Evolutionary conservation across 2,888 invertebrate species (phyloP), one percentile per base, ranked within the genome.

Genomic region (Caenorhabditis doughertyi): DNA sequence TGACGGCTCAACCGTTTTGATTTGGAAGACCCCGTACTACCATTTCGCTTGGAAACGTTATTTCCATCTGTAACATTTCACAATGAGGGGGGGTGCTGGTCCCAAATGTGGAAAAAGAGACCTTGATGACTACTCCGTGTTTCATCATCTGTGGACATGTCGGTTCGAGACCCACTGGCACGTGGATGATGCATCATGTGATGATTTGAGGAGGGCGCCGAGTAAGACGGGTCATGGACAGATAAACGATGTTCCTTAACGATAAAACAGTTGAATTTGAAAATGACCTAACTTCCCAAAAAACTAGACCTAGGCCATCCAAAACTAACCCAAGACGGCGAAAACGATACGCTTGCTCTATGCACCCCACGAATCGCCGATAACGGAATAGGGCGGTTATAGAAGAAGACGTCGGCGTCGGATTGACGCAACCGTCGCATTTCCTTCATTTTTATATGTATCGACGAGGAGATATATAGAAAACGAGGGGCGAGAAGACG

Each of bases 81-180:
- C 5, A 13, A 18, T 55, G 18, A n/a, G 18, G n/a, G 32, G 3
- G 27, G 53, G 2, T 42, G 42, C 3, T 49, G 55, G 9, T 35
- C 9, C 35, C 35, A 35, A 7, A 9, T 5, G 35, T 35, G 9
- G 35, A 35, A 9, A 35, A 9, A 35, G 35, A 35, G 3, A 79
- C 81, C 81, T 70, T 58, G 74, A 11, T 68, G 68, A 56, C 60
- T 82, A 56, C 64, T 82, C 23, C 77, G 27, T n/a, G 81, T 82
- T 64, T 89, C 89, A 51, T 89, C 88, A 60, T 86, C 89, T 2
- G 86, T 88, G 3, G 89, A 89, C 53, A 89, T 70, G 64, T 89
- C 89, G 9, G 89, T 90, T 68, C 89, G 84, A 32, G 89, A 89
- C 11, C 86, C 89, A 51, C 82, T 76, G 9, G 85, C 81, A 13